Conservation (phyloP, 2,113 vertebrate species). For the Mesoclemmys tuberculata region DNA sequence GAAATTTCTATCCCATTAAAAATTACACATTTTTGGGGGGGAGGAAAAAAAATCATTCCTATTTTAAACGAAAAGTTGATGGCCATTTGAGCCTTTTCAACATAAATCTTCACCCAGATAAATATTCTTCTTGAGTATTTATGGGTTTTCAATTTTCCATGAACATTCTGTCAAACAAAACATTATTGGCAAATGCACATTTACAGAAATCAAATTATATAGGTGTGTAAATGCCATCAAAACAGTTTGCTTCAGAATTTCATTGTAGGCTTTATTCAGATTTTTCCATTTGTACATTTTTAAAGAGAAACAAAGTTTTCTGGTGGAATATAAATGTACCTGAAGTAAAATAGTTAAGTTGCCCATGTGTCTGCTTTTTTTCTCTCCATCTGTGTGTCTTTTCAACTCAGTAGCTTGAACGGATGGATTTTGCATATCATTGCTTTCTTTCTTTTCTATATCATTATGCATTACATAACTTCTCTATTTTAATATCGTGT, state of each 20-base stretch:
- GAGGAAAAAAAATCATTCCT: neutral
- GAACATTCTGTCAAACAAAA: neutral
- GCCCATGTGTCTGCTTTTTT: neutral
- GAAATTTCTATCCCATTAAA: neutral
- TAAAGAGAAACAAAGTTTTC: neutral
- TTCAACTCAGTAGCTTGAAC: neutral
- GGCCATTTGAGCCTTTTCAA: neutral
- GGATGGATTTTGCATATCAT: neutral
- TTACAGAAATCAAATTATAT: neutral
- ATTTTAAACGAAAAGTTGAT: neutral
- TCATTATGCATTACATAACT: neutral
- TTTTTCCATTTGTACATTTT: neutral
- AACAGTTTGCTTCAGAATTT: slow-evolving; percentile 7
- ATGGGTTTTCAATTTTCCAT: neutral
- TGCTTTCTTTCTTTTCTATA: neutral
- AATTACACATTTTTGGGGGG: neutral
- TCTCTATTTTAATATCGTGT: slow-evolving; percentile 29
- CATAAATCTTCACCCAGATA: neutral
- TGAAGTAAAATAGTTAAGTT: neutral
- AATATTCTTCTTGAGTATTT: neutral
- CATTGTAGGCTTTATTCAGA: neutral
- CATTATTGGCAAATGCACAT: neutral
- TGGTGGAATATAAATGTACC: neutral
- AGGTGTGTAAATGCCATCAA: neutral
- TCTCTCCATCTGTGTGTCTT: neutral